Evolutionary conservation across 2,113 vertebrate genomes (phyloP), one percentile per base, ranked within the genome.

Genomic region (Phalacrocorax pelagicus): DNA sequence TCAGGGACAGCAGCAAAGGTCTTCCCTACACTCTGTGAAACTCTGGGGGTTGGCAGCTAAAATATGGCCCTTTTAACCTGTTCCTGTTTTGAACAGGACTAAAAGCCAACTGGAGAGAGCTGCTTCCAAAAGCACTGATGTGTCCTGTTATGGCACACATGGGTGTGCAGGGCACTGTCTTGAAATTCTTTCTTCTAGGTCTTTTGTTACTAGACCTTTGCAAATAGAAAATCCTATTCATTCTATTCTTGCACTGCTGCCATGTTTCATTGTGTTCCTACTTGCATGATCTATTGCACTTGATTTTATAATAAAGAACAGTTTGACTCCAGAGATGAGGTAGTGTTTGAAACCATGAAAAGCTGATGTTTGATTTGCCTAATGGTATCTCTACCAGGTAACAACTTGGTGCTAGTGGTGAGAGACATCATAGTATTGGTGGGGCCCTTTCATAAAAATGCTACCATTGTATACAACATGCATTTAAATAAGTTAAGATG

Each of bases 131-230:
- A 2, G 29, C 59, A 32, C 11, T 49, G 38, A 40, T 51, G 38
- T 65, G n/a, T 55, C 49, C 2, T 6, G 54, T 71, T 24, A 61
- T 20, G 8, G 10, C 34, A 36, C 20, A 12, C 10, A 1, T 0
- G 3, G 36, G 11, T 1, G 1, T 54, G 44, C 38, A 44, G 47
- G 62, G 30, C 9, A 11, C n/a, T 24, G 36, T 23, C 65, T 55
- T 73, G 54, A 51, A 61, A 51, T 52, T 86, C 44, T 52, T 61
- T 40, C 42, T 24, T 40, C 42, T 24, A 71, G 10, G 20, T 34
- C 73, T 74, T 86, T 27, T 6, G 4, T 78, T 90, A 49, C 38
- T 67, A 77, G n/a, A 36, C 24, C 29, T 84, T 90, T 75, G 44
- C 63, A 51, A 94, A 46, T 21, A 49, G 81, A 74, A 91, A 89